Percentiles rank a stretch among this genome's conserved stretches.
Conservation (phyloP, 2,113 vertebrate species). For the Oriolus oriolus region DNA sequence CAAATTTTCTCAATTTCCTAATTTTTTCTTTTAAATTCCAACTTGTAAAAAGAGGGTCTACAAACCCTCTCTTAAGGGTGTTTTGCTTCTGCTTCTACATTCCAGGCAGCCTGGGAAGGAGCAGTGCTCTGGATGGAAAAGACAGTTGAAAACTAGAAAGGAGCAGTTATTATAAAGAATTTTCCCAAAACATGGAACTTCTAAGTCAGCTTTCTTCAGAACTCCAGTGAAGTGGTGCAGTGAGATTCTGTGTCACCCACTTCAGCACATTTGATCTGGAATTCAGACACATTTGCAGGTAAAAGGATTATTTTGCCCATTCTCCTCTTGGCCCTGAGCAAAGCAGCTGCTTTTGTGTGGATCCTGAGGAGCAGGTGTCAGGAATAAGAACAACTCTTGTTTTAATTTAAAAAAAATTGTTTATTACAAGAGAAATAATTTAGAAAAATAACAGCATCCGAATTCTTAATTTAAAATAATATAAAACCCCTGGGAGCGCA, state of each 20-base stretch:
- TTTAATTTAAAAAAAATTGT: no score
- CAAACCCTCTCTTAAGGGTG: background rate
- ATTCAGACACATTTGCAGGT: background rate
- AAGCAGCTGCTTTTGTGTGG: background rate
- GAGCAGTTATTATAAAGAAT: background rate
- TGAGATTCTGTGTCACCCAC: background rate
- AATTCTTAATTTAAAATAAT: no score
- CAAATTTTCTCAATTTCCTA: background rate
- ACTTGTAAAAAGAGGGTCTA: background rate
- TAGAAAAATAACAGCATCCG: no score
- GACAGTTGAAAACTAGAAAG: background rate
- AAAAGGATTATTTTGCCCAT: background rate
- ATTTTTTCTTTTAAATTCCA: background rate
- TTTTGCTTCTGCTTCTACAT: background rate
- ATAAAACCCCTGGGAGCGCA: no score
- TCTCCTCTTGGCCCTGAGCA: rapidly evolving
- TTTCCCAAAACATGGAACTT: background rate
- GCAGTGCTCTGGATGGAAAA: background rate
- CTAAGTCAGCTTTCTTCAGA: background rate
- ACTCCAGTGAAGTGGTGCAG: background rate
- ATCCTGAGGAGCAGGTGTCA: background rate
- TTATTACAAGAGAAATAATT: no score
- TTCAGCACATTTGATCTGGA: background rate
- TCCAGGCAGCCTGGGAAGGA: background rate
- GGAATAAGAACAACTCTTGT: no score